A percentile compares a stretch with the other conserved stretches of the same genome.
phyloP scores from a whole-genome alignment of 2,888 invertebrate species.

The Drosophila glabriapex region DNA sequence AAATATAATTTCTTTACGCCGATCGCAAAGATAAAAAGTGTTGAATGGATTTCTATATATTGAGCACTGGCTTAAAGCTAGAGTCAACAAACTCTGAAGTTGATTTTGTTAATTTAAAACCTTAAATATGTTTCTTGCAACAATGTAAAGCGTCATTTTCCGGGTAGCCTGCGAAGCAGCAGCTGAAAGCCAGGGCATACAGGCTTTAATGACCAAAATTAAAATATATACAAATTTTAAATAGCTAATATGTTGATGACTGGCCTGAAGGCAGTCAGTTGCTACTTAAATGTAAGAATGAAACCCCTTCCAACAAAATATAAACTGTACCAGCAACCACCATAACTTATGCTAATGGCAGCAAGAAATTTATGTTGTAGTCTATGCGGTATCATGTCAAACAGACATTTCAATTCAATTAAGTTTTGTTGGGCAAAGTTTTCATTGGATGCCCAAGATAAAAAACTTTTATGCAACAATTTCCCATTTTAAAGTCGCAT shows the following conservation, averaged over 20 bases:
- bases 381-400: slow-evolving; percentile 71
- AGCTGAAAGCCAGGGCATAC: not conserved
- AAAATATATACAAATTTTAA: slow-evolving; percentile 13
- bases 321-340: slow-evolving; percentile 19
- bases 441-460: slow-evolving; percentile 40
- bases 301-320: slow-evolving; percentile 17
- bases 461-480: slow-evolving; percentile 48
- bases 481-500: slow-evolving; percentile 42
- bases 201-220: slow-evolving; percentile 3
- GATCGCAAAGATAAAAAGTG: not conserved
- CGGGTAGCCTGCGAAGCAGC: not conserved
- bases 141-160: not conserved
- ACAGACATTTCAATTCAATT: slow-evolving; percentile 81
- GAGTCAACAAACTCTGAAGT: not conserved
- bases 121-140: not conserved
- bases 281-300: slow-evolving; percentile 13
- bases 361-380: slow-evolving; percentile 39
- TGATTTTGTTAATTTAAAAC: not conserved
- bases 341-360: slow-evolving; percentile 46
- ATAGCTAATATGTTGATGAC: slow-evolving; percentile 31
- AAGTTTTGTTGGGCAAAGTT: slow-evolving; percentile 66
- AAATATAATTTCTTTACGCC: not conserved
- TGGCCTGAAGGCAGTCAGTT: slow-evolving; percentile 21
- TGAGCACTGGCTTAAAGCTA: not conserved
- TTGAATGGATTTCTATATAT: not conserved